Conservation (phyloP, 2,797 vertebrate genomes). For the Pipistrellus pipistrellus region DNA sequence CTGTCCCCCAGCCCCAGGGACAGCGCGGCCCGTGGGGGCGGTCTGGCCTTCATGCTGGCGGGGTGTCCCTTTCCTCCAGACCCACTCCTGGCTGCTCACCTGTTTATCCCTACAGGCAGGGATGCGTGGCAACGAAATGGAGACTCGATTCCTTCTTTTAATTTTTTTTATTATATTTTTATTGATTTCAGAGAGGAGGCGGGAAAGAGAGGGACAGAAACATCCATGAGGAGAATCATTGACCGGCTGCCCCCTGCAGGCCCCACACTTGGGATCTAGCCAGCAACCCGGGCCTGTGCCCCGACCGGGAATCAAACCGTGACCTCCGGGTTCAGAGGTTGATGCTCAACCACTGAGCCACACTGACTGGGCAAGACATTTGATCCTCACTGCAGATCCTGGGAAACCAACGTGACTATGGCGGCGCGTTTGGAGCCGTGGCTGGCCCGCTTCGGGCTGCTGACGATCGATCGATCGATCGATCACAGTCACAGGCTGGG, state of each 20-base stretch:
- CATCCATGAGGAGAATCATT: too few relatives aligned
- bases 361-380: not conserved
- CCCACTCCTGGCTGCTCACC: not conserved
- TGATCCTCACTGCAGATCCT: not conserved
- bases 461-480: not conserved
- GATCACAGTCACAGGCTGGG: not conserved
- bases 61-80: not conserved
- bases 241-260: too few relatives aligned
- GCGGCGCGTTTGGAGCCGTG: not conserved
- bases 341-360: too few relatives aligned
- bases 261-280: too few relatives aligned
- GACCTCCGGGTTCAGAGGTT: too few relatives aligned
- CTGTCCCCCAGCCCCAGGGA: not conserved
- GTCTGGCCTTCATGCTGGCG: not conserved
- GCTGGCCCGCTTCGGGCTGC: not conserved
- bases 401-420: not conserved
- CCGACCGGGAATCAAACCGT: too few relatives aligned
- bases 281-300: too few relatives aligned
- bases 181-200: too few relatives aligned
- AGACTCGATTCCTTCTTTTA: not conserved
- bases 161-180: too few relatives aligned
- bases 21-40: too few relatives aligned
- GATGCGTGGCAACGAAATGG: not conserved
- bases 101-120: not conserved
- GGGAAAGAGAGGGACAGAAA: too few relatives aligned